Evolutionary conservation across 2,113 vertebrate species (phyloP).

Genomic region (Loxodonta africana): DNA sequence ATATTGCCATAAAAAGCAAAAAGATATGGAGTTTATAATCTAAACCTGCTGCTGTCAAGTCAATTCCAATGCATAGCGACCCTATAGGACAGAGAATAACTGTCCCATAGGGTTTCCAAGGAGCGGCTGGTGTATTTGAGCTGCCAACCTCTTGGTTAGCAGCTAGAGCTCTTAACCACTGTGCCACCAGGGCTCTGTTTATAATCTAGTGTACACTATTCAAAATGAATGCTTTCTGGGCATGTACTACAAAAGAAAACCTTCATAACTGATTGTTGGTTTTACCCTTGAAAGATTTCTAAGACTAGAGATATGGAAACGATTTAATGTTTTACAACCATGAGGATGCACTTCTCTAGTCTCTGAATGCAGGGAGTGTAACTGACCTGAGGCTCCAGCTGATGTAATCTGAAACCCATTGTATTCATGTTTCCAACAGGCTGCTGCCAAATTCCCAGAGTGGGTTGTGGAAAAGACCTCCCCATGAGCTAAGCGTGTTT

Average conservation of each 20-base stretch:
- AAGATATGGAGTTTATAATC: not conserved
- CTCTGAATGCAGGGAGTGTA: not conserved
- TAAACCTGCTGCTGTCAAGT: too few relatives aligned
- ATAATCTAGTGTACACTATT: not conserved
- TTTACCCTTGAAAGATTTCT: not conserved
- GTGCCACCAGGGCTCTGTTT: not conserved
- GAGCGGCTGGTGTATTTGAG: too few relatives aligned
- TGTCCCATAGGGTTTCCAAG: too few relatives aligned
- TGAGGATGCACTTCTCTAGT: not conserved
- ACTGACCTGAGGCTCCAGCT: not conserved
- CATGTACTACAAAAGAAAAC: not conserved
- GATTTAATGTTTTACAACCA: not conserved
- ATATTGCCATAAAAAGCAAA: not conserved
- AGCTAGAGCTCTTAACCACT: too few relatives aligned
- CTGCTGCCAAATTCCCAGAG: not conserved
- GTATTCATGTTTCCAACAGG: fast-evolving
- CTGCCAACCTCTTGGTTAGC: too few relatives aligned
- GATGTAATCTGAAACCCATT: not conserved
- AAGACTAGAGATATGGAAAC: not conserved
- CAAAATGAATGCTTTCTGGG: not conserved
- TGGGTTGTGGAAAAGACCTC: not conserved
- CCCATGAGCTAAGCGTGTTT: not conserved
- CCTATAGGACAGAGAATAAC: too few relatives aligned
- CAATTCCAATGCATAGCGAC: too few relatives aligned
- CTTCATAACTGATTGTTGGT: not conserved